Conservation (phyloP, 1,140 invertebrate genomes). For the Lepidurus apus region DNA sequence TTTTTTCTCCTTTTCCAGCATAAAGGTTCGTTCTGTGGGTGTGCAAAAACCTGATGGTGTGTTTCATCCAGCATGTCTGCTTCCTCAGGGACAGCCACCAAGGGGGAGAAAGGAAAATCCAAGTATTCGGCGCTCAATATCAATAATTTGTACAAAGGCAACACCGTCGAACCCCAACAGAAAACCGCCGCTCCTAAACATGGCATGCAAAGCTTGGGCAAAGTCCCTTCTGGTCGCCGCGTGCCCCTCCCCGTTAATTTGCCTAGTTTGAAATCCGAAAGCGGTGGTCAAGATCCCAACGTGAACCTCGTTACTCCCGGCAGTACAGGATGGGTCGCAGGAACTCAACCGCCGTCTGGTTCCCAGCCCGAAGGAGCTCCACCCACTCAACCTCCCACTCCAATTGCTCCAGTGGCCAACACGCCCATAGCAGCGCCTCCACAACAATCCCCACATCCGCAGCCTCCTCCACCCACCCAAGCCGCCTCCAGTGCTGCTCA, state of each 20-base stretch:
- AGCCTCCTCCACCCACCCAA: slow-evolving; percentile 9
- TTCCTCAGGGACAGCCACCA: slow-evolving; percentile 69
- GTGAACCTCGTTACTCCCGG: slow-evolving; percentile 65
- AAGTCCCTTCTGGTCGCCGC: slow-evolving; percentile 88
- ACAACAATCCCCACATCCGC: slow-evolving; percentile 27
- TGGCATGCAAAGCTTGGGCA: slow-evolving; percentile 97
- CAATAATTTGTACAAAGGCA: slow-evolving; percentile 92
- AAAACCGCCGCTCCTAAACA: slow-evolving; percentile 90
- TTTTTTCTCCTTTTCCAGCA: slow-evolving; percentile 52
- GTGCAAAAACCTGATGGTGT: slow-evolving; percentile 67
- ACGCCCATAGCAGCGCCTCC: slow-evolving; percentile 26
- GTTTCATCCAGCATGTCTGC: slow-evolving; percentile 82
- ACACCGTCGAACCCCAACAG: slow-evolving; percentile 77
- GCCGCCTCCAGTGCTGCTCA: slow-evolving; percentile 34
- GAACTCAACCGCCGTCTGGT: slow-evolving; percentile 39
- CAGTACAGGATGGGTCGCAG: slow-evolving; percentile 64
- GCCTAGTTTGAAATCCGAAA: slow-evolving; percentile 94
- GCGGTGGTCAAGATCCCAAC: slow-evolving; percentile 66
- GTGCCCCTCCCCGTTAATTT: slow-evolving; percentile 84
- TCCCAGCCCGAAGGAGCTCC: slow-evolving; percentile 40
- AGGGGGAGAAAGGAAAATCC: slow-evolving; percentile 89
- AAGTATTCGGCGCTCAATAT: slow-evolving; percentile 95
- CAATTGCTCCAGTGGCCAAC: neutral
- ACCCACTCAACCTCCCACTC: slow-evolving; percentile 6
- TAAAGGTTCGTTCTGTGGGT: slow-evolving; percentile 74